phyloP scores from a whole-genome alignment of 2,888 invertebrate genomes.

The Luperina nickerlii region DNA sequence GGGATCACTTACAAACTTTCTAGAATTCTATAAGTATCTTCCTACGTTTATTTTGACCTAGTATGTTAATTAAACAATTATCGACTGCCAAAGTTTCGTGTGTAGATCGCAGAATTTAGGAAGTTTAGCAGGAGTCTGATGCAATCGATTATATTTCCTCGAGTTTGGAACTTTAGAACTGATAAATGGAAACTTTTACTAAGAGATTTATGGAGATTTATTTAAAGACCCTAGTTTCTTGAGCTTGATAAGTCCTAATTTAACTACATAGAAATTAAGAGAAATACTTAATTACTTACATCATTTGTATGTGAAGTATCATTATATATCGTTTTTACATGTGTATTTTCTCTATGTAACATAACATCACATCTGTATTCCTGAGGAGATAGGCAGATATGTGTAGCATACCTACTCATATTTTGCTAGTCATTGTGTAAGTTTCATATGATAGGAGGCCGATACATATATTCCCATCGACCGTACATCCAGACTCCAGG shows the following conservation, averaged over 20 bases:
- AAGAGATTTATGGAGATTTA: constrained; percentile 7
- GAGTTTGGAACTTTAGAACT: constrained; percentile 34
- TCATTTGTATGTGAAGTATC: background rate
- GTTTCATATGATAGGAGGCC: background rate
- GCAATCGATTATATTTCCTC: constrained; percentile 18
- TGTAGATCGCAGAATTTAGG: constrained; percentile 7
- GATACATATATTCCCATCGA: background rate
- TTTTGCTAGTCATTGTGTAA: background rate
- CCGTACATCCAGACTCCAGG: no score
- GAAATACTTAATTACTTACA: no score
- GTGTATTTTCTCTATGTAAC: background rate
- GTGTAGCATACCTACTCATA: background rate
- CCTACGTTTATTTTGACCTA: constrained; percentile 14
- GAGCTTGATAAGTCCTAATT: background rate
- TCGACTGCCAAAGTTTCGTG: constrained; percentile 36
- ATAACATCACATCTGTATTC: background rate
- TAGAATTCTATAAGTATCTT: background rate
- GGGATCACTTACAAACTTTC: constrained; percentile 32
- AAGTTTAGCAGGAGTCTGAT: constrained; percentile 20
- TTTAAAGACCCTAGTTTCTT: constrained; percentile 3
- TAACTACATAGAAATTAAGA: background rate
- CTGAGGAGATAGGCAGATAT: background rate
- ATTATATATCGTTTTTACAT: background rate
- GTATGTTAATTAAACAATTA: constrained; percentile 51
- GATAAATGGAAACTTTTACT: constrained; percentile 29